Evolutionary conservation across 2,113 vertebrate species (phyloP).

Genomic region (Poeciliopsis occidentalis): DNA sequence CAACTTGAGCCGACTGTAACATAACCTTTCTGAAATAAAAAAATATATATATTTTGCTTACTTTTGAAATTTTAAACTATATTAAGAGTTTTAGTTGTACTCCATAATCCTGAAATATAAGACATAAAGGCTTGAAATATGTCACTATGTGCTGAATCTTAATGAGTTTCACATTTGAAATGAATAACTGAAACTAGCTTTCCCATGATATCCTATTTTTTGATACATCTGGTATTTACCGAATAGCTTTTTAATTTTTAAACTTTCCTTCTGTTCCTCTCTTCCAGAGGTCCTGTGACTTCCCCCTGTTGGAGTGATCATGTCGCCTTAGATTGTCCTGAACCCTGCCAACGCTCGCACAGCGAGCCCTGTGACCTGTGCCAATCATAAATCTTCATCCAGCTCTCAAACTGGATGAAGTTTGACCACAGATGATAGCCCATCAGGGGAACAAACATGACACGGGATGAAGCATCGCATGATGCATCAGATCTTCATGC

Average conservation of each 20-base stretch:
- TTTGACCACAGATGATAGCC: constrained; percentile 28
- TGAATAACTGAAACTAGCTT: neutral
- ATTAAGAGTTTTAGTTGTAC: neutral
- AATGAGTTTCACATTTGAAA: neutral
- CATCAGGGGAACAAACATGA: constrained; percentile 22
- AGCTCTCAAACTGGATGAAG: constrained; percentile 30
- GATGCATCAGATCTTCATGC: constrained; percentile 40
- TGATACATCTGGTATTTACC: too few relatives aligned
- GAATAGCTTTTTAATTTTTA: neutral
- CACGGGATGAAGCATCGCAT: constrained; percentile 20
- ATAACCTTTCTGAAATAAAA: too few relatives aligned
- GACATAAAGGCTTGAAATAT: neutral
- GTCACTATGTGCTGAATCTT: neutral
- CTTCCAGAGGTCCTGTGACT: constrained; percentile 80
- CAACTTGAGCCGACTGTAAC: too few relatives aligned
- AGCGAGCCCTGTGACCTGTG: constrained; percentile 56
- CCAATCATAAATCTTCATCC: constrained; percentile 58
- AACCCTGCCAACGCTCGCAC: constrained; percentile 28
- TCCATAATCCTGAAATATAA: neutral
- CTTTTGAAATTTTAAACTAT: too few relatives aligned
- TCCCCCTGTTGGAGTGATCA: constrained; percentile 25
- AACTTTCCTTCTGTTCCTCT: constrained; percentile 5
- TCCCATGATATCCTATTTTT: neutral
- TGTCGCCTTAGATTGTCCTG: constrained; percentile 24
- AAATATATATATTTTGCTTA: too few relatives aligned